A percentile compares a stretch with the other conserved stretches of the same genome.
These are phyloP conservation scores for Drosophila anceps DNA, from an alignment of 2,888 invertebrate species.

Conservation along the genomic window DNA sequence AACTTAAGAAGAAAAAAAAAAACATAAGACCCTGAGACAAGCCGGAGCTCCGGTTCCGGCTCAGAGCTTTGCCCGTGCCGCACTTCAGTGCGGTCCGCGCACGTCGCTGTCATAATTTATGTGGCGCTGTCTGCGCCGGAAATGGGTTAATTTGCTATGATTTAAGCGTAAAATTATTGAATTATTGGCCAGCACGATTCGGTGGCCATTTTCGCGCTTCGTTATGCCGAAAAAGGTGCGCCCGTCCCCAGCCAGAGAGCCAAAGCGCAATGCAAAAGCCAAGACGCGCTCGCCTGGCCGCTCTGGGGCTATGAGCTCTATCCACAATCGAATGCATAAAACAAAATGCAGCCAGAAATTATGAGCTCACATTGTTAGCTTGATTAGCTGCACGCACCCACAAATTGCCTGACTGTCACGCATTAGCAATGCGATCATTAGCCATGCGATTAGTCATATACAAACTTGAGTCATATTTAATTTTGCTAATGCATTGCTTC, in stretches of 20 bases:
- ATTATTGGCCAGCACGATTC: slow-evolving; percentile 75
- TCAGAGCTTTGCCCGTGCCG: slow-evolving; percentile 15
- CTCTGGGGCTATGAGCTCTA: no score
- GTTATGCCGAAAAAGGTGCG: slow-evolving; percentile 65
- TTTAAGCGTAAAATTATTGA: slow-evolving; percentile 83
- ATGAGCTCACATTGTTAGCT: slow-evolving; percentile 12
- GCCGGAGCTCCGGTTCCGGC: slow-evolving; percentile 23
- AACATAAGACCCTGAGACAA: slow-evolving; percentile 11
- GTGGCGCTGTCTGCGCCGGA: slow-evolving; percentile 81
- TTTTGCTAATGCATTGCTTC: slow-evolving; percentile 52
- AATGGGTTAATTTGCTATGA: slow-evolving; percentile 83
- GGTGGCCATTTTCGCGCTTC: slow-evolving; percentile 55
- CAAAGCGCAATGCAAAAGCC: neutral
- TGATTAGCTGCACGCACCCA: slow-evolving; percentile 47
- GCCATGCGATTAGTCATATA: slow-evolving; percentile 15
- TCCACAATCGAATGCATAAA: slow-evolving; percentile 57
- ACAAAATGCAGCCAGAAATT: slow-evolving; percentile 58
- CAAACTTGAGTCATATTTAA: slow-evolving; percentile 28
- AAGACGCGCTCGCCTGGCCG: slow-evolving; percentile 1
- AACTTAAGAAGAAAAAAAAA: neutral
- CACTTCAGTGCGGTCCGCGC: slow-evolving; percentile 20
- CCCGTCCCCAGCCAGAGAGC: neutral
- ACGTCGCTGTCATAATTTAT: slow-evolving; percentile 76
- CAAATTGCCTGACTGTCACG: slow-evolving; percentile 45
- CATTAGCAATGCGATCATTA: slow-evolving; percentile 46